Conservation (phyloP, 2,113 vertebrate genomes). For the Origma solitaria region DNA sequence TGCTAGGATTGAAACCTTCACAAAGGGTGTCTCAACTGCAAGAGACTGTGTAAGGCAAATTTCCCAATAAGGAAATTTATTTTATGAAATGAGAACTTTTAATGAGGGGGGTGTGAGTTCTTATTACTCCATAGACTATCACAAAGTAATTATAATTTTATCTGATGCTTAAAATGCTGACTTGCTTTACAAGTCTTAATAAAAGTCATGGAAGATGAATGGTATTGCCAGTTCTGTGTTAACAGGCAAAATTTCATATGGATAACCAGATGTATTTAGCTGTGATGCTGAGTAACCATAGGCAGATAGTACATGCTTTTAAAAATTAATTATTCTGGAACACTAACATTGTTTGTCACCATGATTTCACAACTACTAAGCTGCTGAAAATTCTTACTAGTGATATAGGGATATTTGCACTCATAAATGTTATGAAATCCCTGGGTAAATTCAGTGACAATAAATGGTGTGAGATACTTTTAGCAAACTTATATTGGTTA, state of each 20-base stretch:
- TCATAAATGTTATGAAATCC: background rate
- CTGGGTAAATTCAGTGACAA: background rate
- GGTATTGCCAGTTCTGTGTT: background rate
- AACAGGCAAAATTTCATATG: background rate
- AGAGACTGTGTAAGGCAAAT: background rate
- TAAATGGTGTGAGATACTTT: background rate
- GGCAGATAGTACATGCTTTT: background rate
- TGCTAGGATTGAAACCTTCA: background rate
- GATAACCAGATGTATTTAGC: background rate
- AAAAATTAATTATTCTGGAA: background rate
- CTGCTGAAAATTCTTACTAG: background rate
- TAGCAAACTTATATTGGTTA: background rate
- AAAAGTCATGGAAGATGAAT: background rate
- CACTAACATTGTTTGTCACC: background rate
- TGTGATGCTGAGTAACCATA: background rate
- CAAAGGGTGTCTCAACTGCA: background rate
- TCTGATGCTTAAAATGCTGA: constrained; percentile 29
- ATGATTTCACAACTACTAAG: background rate
- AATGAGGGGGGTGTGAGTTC: background rate
- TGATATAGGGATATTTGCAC: background rate
- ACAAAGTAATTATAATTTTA: background rate
- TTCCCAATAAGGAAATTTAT: background rate
- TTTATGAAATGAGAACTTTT: background rate
- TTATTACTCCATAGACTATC: background rate
- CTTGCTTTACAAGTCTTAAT: background rate